Base-by-base conservation (phyloP, 2,797 vertebrate species). In the Hydrolagus colliei region DNA sequence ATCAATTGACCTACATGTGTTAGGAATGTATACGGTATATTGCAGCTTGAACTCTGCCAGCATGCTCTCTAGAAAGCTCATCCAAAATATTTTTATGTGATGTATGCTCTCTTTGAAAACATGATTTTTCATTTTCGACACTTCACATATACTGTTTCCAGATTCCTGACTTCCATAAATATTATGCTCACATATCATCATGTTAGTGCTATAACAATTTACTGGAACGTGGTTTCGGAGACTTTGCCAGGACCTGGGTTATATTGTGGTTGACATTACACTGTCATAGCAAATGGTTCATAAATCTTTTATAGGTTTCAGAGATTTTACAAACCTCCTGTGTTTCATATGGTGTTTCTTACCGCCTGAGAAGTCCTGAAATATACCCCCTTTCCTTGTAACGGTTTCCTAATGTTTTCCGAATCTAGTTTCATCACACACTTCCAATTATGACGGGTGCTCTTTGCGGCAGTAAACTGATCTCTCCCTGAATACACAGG, bases 151-250 rank as follows among this genome's bases (percentile, higher is more conserved):
- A 87, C 88, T 89, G 88, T 91, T 92, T 93, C 93, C 90, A 90
- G 88, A 91, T 92, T 87, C 86, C 89, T 86, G 86, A 89, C 90
- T 90, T 93, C 92, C 91, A 92, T 92, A 93, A 93, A 92, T 93
- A 93, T 92, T 91, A 91, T 52, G 88, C 93, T 90, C 86, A 89
- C 91, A 91, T 90, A 92, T 89, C 90, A 89, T 88, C 90, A 89
- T 90, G 88, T 90, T 89, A 91, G 90, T 91, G 90, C 90, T 93
- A 87, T 89, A 92, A 91, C 87, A 87, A 91, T 91, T 91, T 92
- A 90, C 90, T 91, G 90, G 89, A 91, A 93, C 92, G 89, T 90
- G 89, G 91, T 92, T 91, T 91, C 90, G 92, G 92, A 93, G 90
- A 91, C 89, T 88, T 88, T 88, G 93, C 90, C 91, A 91, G 76